phyloP scores from a whole-genome alignment of 2,888 invertebrate species.

The Eupeodes latifasciatus region DNA sequence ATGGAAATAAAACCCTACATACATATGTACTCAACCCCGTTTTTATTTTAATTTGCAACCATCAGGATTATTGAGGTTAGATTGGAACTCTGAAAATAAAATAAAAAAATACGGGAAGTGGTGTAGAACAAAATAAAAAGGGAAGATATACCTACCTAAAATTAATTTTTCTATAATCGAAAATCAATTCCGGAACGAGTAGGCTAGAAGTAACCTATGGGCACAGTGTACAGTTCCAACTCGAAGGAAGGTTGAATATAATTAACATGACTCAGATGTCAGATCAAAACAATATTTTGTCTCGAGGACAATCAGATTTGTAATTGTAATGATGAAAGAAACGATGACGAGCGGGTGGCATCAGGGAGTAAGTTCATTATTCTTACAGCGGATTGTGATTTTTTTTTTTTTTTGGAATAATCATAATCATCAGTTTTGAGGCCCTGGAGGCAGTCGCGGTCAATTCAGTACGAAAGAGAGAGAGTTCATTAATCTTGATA shows the following conservation, averaged over 20 bases:
- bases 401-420: not conserved
- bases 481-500: conserved; percentile 69
- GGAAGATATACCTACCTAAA: not conserved
- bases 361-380: not conserved
- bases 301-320: conserved; percentile 34
- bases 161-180: conserved; percentile 26
- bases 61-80: conserved; percentile 67
- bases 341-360: not conserved
- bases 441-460: conserved; percentile 42
- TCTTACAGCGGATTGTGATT: not conserved
- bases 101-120: conserved; percentile 23
- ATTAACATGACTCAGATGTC: conserved; percentile 48
- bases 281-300: conserved; percentile 26
- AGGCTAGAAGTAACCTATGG: not conserved
- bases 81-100: conserved; percentile 32
- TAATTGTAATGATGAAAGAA: not conserved
- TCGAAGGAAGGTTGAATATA: conserved; percentile 14
- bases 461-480: conserved; percentile 20
- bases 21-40: conserved; percentile 64
- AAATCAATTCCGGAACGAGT: conserved; percentile 52
- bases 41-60: conserved; percentile 29
- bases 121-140: conserved; percentile 1
- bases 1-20: not conserved
- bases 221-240: not conserved
- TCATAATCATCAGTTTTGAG: conserved; percentile 56